Evolutionary conservation across 2,888 invertebrate genomes (phyloP).

Genomic region (Patella depressa): DNA sequence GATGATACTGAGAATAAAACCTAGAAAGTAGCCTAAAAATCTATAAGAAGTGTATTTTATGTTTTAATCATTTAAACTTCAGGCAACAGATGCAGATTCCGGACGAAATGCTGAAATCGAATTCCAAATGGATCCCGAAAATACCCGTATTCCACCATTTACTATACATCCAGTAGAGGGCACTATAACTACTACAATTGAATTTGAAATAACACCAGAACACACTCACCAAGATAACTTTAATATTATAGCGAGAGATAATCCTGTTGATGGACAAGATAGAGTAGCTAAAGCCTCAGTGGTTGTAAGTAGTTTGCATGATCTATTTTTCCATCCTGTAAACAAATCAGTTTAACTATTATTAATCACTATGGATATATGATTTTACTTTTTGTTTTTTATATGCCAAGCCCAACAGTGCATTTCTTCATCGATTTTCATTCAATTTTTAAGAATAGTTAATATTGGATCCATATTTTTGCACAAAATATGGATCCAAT

Average conservation of each 20-base stretch:
- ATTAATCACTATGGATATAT: too few relatives aligned
- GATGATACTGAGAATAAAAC: too few relatives aligned
- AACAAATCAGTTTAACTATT: too few relatives aligned
- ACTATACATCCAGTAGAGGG: slow-evolving; percentile 30
- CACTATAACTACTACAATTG: slow-evolving; percentile 35
- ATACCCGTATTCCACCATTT: slow-evolving; percentile 77
- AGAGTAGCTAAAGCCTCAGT: slow-evolving; percentile 40
- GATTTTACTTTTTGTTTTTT: too few relatives aligned
- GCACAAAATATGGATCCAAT: too few relatives aligned
- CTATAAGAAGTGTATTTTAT: too few relatives aligned
- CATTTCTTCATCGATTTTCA: too few relatives aligned
- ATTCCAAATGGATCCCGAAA: slow-evolving; percentile 73
- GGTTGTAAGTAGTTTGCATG: slow-evolving; percentile 38
- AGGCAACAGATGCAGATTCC: slow-evolving; percentile 89
- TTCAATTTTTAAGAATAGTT: too few relatives aligned
- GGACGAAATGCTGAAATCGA: slow-evolving; percentile 85
- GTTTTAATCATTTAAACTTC: slow-evolving; percentile 17
- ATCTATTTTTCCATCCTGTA: too few relatives aligned
- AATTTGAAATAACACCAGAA: slow-evolving; percentile 22
- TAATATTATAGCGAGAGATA: slow-evolving; percentile 45
- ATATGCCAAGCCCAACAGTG: too few relatives aligned
- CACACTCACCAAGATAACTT: slow-evolving; percentile 39
- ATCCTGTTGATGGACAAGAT: slow-evolving; percentile 34
- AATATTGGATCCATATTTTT: too few relatives aligned
- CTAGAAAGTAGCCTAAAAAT: too few relatives aligned